Percentiles rank a stretch among this genome's conserved stretches.
Evolutionary conservation across 2,113 vertebrate species (phyloP).

Genomic region (Bos indicus): DNA sequence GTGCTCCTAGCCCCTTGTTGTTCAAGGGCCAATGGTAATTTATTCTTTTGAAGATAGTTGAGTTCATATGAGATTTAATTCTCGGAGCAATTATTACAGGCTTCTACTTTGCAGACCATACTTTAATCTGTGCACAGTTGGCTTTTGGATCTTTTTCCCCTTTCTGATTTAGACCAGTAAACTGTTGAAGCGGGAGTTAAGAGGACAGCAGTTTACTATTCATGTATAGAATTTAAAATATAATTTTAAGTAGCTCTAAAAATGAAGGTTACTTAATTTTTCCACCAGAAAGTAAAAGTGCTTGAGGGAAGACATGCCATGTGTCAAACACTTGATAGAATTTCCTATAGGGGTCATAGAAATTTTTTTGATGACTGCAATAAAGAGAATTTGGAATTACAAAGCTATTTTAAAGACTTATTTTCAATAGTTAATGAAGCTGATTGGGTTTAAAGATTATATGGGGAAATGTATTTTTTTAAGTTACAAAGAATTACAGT

Average conservation of each 20-base stretch:
- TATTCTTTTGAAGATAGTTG: constrained; percentile 30
- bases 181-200: not conserved
- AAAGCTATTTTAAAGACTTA: not conserved
- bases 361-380: not conserved
- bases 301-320: not conserved
- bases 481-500: not conserved
- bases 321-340: not conserved
- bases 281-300: not conserved
- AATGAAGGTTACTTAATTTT: not conserved
- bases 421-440: not conserved
- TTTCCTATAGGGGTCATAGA: not conserved
- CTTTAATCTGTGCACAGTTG: not conserved
- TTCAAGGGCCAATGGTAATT: not conserved
- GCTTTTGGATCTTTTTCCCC: not conserved
- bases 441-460: not conserved
- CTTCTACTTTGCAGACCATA: not conserved
- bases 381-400: constrained; percentile 17
- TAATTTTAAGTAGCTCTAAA: constrained; percentile 22
- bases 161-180: constrained; percentile 9
- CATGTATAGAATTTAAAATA: not conserved
- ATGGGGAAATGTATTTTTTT: not conserved
- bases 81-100: not conserved
- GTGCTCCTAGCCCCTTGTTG: not conserved
- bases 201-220: not conserved
- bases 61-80: constrained; percentile 34